Evolutionary conservation across 2,113 vertebrate species (phyloP).

Genomic region (Alectura lathami): DNA sequence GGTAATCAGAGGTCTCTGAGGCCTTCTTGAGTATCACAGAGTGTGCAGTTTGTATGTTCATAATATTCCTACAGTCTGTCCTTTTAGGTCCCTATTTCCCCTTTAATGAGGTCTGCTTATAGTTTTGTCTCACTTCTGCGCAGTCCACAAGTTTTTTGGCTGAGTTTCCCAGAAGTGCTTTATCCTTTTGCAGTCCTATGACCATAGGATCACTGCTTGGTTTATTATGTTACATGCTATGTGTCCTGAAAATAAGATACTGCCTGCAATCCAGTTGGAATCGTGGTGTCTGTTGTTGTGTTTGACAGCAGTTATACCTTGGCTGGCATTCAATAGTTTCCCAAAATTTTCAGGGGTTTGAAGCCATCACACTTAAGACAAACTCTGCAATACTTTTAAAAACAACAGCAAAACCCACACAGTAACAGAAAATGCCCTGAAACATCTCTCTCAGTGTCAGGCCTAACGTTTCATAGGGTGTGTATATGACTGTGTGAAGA

Average conservation of each 20-base stretch:
- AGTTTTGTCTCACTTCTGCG: neutral
- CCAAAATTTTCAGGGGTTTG: neutral
- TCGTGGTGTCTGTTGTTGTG: neutral
- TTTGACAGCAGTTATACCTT: neutral
- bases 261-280: neutral
- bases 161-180: neutral
- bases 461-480: neutral
- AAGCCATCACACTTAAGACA: neutral
- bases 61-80: neutral
- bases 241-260: neutral
- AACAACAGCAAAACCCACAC: neutral
- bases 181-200: neutral
- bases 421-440: neutral
- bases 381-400: neutral
- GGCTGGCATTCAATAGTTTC: neutral
- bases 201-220: neutral
- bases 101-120: neutral
- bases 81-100: neutral
- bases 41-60: neutral
- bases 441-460: neutral
- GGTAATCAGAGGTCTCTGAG: neutral
- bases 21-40: neutral
- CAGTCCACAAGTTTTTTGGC: neutral
- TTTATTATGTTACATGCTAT: neutral
- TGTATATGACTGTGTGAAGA: neutral